Conservation (phyloP, 2,888 invertebrate genomes). For the Xestia xanthographa region DNA sequence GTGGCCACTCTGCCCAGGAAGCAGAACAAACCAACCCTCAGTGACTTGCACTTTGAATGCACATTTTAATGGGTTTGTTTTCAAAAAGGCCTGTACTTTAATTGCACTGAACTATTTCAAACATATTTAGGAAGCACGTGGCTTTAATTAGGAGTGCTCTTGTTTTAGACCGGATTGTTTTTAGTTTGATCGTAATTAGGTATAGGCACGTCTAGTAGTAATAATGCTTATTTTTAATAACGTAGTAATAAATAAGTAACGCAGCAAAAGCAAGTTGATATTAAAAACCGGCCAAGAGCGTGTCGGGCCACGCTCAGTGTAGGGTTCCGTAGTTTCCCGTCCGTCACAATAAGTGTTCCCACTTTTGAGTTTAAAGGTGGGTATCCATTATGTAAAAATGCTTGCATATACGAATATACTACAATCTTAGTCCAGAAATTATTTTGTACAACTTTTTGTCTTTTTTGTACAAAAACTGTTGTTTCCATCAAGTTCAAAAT, state of each 20-base stretch:
- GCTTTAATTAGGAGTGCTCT: constrained; percentile 50
- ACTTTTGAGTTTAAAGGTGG: too few species aligned
- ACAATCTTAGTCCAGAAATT: too few species aligned
- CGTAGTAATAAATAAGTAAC: neutral
- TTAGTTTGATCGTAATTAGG: neutral
- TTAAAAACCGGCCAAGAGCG: too few species aligned
- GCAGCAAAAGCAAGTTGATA: neutral
- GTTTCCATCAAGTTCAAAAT: too few species aligned
- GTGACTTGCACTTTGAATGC: constrained; percentile 88
- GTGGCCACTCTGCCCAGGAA: constrained; percentile 70
- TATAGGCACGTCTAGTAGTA: neutral
- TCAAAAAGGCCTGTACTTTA: constrained; percentile 75
- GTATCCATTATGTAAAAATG: too few species aligned
- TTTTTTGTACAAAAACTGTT: too few species aligned
- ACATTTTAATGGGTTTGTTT: constrained; percentile 86
- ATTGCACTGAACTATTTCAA: constrained; percentile 76
- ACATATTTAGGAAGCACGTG: constrained; percentile 59
- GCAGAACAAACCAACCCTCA: constrained; percentile 78
- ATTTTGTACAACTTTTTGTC: too few species aligned
- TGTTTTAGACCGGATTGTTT: constrained; percentile 16
- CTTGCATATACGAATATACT: too few species aligned
- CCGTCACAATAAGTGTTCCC: too few species aligned
- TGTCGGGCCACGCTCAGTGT: too few species aligned
- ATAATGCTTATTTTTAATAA: neutral
- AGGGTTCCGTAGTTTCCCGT: too few species aligned